Evolutionary conservation across 2,113 vertebrate genomes (phyloP).

Genomic region (Scomber scombrus): DNA sequence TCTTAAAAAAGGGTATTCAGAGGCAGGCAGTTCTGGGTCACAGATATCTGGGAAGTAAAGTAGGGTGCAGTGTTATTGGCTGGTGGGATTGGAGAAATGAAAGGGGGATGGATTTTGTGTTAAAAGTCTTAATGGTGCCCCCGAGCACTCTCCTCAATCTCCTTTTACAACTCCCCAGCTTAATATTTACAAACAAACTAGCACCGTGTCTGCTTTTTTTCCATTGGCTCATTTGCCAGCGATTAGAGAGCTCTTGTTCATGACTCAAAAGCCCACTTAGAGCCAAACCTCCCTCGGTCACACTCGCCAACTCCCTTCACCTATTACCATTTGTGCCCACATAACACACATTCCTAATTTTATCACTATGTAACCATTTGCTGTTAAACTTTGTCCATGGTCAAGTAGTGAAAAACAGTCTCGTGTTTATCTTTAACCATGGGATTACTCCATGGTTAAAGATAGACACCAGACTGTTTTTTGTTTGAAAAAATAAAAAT

Average conservation of each 20-base stretch:
- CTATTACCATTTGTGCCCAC: conserved; percentile 23
- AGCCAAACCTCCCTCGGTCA: conserved; percentile 7
- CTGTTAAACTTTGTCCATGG: neutral
- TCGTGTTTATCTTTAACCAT: conserved; percentile 8
- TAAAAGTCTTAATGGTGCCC: conserved; percentile 66
- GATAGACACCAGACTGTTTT: conserved; percentile 1
- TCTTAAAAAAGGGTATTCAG: conserved; percentile 62
- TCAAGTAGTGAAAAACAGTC: neutral
- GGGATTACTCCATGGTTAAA: neutral
- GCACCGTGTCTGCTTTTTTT: conserved; percentile 60
- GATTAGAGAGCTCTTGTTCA: conserved; percentile 70
- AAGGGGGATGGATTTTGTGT: conserved; percentile 45
- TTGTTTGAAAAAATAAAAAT: neutral
- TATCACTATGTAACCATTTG: conserved; percentile 14
- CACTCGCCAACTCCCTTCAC: conserved; percentile 32
- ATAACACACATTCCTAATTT: conserved; percentile 22
- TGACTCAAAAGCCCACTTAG: conserved; percentile 53
- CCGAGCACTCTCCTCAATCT: conserved; percentile 56
- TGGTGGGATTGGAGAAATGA: conserved; percentile 30
- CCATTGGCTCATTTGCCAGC: conserved; percentile 70
- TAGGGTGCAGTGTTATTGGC: conserved; percentile 5
- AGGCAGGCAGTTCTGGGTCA: conserved; percentile 52
- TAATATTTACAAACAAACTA: conserved; percentile 81
- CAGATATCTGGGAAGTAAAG: conserved; percentile 19
- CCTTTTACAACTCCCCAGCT: conserved; percentile 58